Percentiles rank a stretch among this genome's conserved stretches.
phyloP scores from a whole-genome alignment of 2,797 vertebrate genomes.

The Alauda arvensis region DNA sequence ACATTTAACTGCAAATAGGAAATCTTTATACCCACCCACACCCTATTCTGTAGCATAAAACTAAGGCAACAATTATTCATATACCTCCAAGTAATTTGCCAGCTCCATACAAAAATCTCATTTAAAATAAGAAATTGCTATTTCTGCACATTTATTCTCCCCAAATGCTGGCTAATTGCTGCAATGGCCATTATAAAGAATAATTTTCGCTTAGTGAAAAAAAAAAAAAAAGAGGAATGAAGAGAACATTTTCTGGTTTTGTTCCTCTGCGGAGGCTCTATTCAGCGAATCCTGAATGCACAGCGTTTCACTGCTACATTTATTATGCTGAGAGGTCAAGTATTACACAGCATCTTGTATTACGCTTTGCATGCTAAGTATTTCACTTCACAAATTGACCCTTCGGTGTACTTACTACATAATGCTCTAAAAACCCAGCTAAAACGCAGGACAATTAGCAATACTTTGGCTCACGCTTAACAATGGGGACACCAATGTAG shows the following conservation, averaged over 20 bases:
- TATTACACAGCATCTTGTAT: conserved; percentile 97
- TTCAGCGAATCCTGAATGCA: conserved; percentile 91
- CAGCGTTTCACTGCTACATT: conserved; percentile 95
- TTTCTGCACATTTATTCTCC: conserved; percentile 84
- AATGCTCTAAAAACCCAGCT: conserved; percentile 94
- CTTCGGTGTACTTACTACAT: conserved; percentile 90
- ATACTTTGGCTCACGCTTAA: conserved; percentile 89
- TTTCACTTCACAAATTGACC: conserved; percentile 97
- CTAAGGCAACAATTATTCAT: conserved; percentile 78
- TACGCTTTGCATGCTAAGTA: conserved; percentile 98
- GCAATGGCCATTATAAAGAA: conserved; percentile 85
- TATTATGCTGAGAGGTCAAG: conserved; percentile 99
- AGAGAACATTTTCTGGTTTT: conserved; percentile 91
- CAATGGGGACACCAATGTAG: conserved; percentile 92
- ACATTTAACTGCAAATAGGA: conserved; percentile 82
- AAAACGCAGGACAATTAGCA: conserved; percentile 97
- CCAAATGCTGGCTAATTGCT: conserved; percentile 88
- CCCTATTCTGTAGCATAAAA: conserved; percentile 76
- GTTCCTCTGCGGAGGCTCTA: conserved; percentile 86
- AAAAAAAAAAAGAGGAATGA: conserved; percentile 85
- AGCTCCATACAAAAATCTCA: conserved; percentile 80
- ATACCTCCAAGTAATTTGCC: conserved; percentile 83
- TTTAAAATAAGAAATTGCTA: conserved; percentile 86
- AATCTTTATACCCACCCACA: conserved; percentile 79
- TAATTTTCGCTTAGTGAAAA: conserved; percentile 85